phyloP scores from a whole-genome alignment of 2,113 vertebrate genomes.

The Bettongia penicillata region DNA sequence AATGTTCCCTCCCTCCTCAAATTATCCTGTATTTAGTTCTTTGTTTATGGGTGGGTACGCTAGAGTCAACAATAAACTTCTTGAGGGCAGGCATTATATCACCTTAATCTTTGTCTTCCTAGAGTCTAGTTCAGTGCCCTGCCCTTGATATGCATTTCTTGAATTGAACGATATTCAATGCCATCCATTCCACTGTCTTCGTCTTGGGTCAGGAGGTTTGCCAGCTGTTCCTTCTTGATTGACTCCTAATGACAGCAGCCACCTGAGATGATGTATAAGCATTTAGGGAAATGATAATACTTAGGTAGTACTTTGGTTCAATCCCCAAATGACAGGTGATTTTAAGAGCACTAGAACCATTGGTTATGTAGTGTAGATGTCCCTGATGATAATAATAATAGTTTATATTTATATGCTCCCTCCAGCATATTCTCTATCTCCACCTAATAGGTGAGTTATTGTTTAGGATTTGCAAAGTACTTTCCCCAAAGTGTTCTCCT shows the following conservation, averaged over 20 bases:
- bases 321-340: neutral
- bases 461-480: neutral
- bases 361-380: neutral
- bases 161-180: neutral
- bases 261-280: neutral
- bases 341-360: neutral
- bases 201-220: neutral
- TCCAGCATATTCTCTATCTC: neutral
- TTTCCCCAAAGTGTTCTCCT: neutral
- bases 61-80: neutral
- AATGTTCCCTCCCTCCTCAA: neutral
- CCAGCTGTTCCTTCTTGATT: neutral
- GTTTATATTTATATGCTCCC: neutral
- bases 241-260: neutral
- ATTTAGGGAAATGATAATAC: neutral
- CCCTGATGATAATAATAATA: neutral
- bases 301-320: neutral
- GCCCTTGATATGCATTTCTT: neutral
- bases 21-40: neutral
- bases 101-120: neutral
- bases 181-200: neutral
- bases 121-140: neutral
- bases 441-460: neutral
- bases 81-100: neutral
- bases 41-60: neutral